phyloP scores from a whole-genome alignment of 2,888 invertebrate genomes.

The Clunio marinus region DNA sequence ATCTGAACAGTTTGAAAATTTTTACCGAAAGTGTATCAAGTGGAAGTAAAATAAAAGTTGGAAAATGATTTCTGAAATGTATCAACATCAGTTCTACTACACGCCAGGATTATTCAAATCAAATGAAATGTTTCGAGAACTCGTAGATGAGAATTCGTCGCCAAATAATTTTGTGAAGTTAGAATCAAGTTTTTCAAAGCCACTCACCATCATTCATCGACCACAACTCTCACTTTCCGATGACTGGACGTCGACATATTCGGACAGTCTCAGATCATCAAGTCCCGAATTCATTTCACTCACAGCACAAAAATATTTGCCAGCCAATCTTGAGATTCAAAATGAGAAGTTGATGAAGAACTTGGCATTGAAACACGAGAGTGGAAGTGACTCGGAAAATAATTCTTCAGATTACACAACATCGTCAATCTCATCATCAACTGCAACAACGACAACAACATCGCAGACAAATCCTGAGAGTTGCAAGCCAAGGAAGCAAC shows the following conservation, averaged over 20 bases:
- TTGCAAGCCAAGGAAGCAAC: conserved; percentile 49
- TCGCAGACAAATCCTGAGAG: conserved; percentile 44
- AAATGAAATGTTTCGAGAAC: background rate
- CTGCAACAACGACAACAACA: conserved; percentile 44
- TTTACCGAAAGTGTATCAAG: too few species aligned
- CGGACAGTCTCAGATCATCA: conserved; percentile 22
- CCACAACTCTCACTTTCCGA: background rate
- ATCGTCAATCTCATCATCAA: background rate
- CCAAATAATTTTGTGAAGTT: background rate
- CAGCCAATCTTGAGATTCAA: conserved; percentile 14
- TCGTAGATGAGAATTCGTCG: background rate
- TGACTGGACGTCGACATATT: background rate
- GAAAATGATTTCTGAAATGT: background rate
- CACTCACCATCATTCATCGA: background rate
- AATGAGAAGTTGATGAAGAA: background rate
- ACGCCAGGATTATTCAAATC: conserved; percentile 13
- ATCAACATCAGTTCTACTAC: background rate
- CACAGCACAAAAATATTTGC: conserved; percentile 4
- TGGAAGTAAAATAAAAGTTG: background rate
- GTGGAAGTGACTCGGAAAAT: background rate
- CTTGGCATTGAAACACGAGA: background rate
- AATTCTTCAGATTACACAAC: background rate
- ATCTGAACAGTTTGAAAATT: too few species aligned
- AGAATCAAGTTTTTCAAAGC: background rate
- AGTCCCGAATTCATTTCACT: conserved; percentile 25